Evolutionary conservation across 2,113 vertebrate genomes (phyloP), one percentile per base, ranked within the genome.

Genomic region (Myxocyprinus asiaticus): DNA sequence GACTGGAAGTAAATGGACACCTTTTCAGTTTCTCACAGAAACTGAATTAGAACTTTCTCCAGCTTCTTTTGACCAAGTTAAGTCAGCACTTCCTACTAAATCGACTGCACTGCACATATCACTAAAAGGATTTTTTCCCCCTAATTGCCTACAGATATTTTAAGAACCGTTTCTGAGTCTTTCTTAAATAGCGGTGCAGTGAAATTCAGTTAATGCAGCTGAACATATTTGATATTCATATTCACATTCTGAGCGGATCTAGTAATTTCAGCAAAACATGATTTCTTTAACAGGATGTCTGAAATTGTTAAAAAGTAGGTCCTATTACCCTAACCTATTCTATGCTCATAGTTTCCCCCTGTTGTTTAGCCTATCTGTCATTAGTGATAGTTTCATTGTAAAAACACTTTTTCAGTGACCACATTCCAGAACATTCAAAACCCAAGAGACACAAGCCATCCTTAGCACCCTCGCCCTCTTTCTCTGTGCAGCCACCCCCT

Each of bases 401-500:
- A 76, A 78, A 83, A 81, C 82, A 63, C 65, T 42, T 56, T 42
- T 33, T 68, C 44, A 22, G 63, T 51, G 12, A n/a, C 62, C 53
- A 72, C 64, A 85, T 84, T 82, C 84, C 74, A 79, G 68, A 71
- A 64, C 71, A 74, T 76, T 80, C 22, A 33, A 33, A 33, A 33
- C 22, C 22, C 61, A 78, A 81, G 76, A 68, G 86, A 87, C 84
- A 83, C 87, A 77, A 81, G 76, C 80, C 78, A 85, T 43, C 78
- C 82, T 81, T 63, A 78, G 51, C 69, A 83, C 91, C 89, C 84
- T 86, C 78, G 55, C 11, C 4, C 56, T 47, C n/a, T 45, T 68
- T 72, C 87, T 73, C 83, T 85, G 81, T 86, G 90, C 90, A 91
- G 86, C 85, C n/a, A n/a, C n/a, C n/a, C 72, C 80, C 9, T 69